Conservation (phyloP, 1,140 invertebrate species). For the Agrypnia vestita region DNA sequence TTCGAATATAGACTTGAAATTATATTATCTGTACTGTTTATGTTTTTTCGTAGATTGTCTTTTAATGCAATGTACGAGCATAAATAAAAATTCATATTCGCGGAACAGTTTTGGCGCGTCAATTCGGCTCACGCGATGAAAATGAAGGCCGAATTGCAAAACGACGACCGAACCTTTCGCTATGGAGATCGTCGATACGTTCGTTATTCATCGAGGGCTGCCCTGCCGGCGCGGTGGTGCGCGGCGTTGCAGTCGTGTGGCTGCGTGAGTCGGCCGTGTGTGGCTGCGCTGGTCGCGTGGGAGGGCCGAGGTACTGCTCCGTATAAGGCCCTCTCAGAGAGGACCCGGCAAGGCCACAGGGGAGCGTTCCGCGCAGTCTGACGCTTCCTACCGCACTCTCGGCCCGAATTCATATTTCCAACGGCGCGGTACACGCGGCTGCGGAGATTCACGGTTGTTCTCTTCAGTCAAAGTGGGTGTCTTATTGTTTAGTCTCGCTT, state of each 20-base stretch:
- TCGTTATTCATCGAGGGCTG: neutral
- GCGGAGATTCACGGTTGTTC: too few relatives aligned
- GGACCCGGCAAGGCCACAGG: conserved; percentile 54
- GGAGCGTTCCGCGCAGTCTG: conserved; percentile 35
- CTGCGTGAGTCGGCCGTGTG: neutral
- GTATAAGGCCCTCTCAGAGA: conserved; percentile 55
- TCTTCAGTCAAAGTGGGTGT: too few relatives aligned
- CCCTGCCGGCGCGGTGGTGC: neutral
- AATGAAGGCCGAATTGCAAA: conserved; percentile 2
- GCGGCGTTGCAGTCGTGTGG: neutral
- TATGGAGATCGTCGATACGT: neutral
- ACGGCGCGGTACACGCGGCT: too few relatives aligned
- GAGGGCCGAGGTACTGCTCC: conserved; percentile 44
- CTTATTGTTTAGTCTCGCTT: too few relatives aligned
- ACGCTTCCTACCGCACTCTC: neutral
- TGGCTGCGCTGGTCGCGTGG: conserved; percentile 9
- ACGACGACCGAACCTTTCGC: neutral
- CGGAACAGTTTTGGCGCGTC: conserved; percentile 8
- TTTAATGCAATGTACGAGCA: too few relatives aligned
- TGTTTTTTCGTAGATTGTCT: too few relatives aligned
- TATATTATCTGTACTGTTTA: too few relatives aligned
- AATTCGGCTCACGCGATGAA: conserved; percentile 9
- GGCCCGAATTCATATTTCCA: neutral
- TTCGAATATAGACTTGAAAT: too few relatives aligned
- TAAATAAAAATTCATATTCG: too few relatives aligned